Evolutionary conservation across 2,888 invertebrate genomes (phyloP), one percentile per base, ranked within the genome.

Genomic region (Troilus luridus): DNA sequence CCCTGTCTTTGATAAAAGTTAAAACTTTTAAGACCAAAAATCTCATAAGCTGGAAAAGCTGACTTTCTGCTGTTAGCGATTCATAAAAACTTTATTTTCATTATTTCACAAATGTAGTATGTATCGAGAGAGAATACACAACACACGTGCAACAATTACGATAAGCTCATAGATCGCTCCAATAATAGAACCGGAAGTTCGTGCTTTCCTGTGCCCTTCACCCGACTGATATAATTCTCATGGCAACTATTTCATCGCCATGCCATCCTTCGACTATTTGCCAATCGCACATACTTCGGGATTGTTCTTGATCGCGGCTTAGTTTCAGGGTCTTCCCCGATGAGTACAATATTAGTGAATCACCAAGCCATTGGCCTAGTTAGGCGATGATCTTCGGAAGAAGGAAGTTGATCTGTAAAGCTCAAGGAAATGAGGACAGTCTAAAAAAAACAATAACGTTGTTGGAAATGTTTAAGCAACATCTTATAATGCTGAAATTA

Each of bases 131-230:
- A 10, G 14, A 62, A 62, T 21, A 62, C 0, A 7, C 21, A 14
- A 14, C 0, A 8, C 24, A 1, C 10, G 12, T 27, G 24, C 67
- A 17, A 41, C 72, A 27, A 41, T 77, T 77, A 8, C 12, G 72
- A 72, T 72, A 72, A 72, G 72, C 72, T 72, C 27, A 27, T 27
- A 14, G 24, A 3, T 14, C 5, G 6, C 27, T 6, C 12, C 27
- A 72, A 72, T 72, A 27, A 72, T 27, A 72, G 72, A 77, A 17
- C 27, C 27, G 72, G 72, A 77, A 77, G 41, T 77, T 77, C 72
- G 72, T 77, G 72, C 41, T 77, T 77, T 77, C 72, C 72, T 77
- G 27, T 77, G 7, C 72, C 72, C 72, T 77, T 77, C 27, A 77
- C 72, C 72, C 17, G 41, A 7, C 27, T 41, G 5, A 67, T 77